Conservation (phyloP, 2,113 vertebrate genomes). For the Scophthalmus maximus region DNA sequence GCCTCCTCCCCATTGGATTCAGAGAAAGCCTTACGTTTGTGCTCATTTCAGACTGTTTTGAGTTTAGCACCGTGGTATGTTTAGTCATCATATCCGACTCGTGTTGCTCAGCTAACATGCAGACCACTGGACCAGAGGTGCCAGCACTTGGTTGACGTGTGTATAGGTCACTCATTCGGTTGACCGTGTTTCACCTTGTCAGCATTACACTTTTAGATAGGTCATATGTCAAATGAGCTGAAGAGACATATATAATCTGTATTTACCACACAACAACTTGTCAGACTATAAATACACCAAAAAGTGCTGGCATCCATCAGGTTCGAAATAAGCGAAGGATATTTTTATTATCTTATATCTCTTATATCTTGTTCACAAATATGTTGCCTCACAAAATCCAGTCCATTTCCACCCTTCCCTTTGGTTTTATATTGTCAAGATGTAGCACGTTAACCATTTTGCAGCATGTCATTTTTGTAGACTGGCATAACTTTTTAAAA, state of each 20-base stretch:
- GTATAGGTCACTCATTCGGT: conserved; percentile 55
- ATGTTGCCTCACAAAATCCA: conserved; percentile 34
- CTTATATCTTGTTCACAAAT: conserved; percentile 35
- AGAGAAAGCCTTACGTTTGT: conserved; percentile 47
- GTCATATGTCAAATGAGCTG: conserved; percentile 72
- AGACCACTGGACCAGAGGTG: conserved; percentile 36
- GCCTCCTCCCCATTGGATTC: conserved; percentile 33
- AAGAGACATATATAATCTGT: conserved; percentile 70
- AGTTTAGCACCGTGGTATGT: neutral
- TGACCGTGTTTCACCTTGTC: conserved; percentile 68
- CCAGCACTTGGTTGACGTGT: conserved; percentile 38
- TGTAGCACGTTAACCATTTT: conserved; percentile 20
- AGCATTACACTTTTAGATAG: conserved; percentile 76
- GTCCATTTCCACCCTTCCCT: conserved; percentile 26
- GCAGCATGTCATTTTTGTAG: neutral
- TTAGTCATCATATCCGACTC: conserved; percentile 33
- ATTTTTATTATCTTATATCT: neutral
- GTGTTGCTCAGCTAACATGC: conserved; percentile 19
- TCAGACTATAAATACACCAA: conserved; percentile 70
- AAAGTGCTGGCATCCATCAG: conserved; percentile 36
- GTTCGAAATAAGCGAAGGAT: conserved; percentile 43
- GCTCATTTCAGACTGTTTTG: conserved; percentile 37
- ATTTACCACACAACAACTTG: conserved; percentile 67
- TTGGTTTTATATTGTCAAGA: neutral
- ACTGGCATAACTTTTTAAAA: conserved; percentile 22